These are phyloP conservation scores for Pseudorhiza aurosa DNA, from an alignment of 30 jellyfish, hydroid and myxozoan genomes.

Conservation along the genomic window DNA sequence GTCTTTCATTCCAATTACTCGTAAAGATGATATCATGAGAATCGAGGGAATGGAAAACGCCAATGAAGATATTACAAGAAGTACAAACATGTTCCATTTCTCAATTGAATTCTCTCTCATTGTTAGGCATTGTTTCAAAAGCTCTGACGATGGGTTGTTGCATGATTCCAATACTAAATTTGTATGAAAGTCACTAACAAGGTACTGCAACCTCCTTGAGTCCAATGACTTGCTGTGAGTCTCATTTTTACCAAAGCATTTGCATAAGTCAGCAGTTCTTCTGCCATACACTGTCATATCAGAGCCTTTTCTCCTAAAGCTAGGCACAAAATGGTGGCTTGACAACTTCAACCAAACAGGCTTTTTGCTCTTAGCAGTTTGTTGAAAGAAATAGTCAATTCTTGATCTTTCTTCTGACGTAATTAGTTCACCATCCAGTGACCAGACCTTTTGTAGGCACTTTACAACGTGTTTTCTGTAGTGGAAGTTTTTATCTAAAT, in stretches of 20 bases:
- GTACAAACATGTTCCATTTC: constrained; percentile 33
- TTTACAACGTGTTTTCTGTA: constrained; percentile 58
- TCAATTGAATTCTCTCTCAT: neutral
- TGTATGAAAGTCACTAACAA: constrained; percentile 6
- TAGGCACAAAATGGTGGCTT: constrained; percentile 40
- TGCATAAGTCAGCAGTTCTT: constrained; percentile 22
- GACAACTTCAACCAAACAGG: constrained; percentile 57
- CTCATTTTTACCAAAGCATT: constrained; percentile 45
- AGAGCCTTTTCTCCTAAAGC: constrained; percentile 33
- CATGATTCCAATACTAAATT: constrained; percentile 32
- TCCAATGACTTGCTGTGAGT: constrained; percentile 33
- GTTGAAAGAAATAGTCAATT: constrained; percentile 18
- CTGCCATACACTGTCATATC: neutral
- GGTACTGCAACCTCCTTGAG: constrained; percentile 20
- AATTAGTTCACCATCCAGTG: constrained; percentile 54
- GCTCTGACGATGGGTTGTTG: neutral
- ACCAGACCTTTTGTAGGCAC: constrained; percentile 55
- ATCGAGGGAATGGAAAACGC: constrained; percentile 24
- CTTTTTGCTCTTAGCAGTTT: constrained; percentile 29
- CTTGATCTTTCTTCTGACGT: constrained; percentile 32
- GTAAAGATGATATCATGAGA: constrained; percentile 21
- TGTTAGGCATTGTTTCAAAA: neutral
- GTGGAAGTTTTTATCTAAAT: constrained; percentile 25
- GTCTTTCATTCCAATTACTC: constrained; percentile 10
- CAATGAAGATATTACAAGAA: constrained; percentile 32